Evolutionary conservation across 2,888 invertebrate genomes (phyloP).

Genomic region (Eupithecia subumbrata): DNA sequence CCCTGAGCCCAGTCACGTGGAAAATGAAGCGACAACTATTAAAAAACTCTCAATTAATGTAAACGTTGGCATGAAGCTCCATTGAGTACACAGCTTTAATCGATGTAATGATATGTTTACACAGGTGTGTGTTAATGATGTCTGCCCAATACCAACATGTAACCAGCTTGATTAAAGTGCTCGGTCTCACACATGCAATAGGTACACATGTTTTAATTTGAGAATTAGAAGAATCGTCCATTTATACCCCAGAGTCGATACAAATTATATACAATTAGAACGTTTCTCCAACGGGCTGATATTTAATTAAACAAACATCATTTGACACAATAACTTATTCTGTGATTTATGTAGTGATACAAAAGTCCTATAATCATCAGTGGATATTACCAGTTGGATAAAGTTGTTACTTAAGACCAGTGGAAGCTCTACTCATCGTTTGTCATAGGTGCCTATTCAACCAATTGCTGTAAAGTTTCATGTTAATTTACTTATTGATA

Average conservation of each 20-base stretch:
- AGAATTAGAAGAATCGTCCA: no score
- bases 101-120: not conserved
- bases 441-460: not conserved
- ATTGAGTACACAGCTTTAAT: not conserved
- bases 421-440: not conserved
- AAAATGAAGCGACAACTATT: conserved; percentile 12
- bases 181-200: not conserved
- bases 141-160: not conserved
- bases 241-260: no score
- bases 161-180: not conserved
- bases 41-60: conserved; percentile 7
- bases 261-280: no score
- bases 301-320: no score
- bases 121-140: not conserved
- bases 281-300: no score
- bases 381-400: no score
- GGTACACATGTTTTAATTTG: no score
- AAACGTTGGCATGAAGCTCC: not conserved
- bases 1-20: conserved; percentile 2
- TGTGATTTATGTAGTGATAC: no score
- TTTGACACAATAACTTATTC: no score
- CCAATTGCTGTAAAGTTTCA: not conserved
- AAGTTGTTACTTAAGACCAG: no score
- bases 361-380: no score
- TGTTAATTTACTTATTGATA: not conserved